Conservation (phyloP, 92 coral and sea anemone genomes). For the Parazoanthus darwini region DNA sequence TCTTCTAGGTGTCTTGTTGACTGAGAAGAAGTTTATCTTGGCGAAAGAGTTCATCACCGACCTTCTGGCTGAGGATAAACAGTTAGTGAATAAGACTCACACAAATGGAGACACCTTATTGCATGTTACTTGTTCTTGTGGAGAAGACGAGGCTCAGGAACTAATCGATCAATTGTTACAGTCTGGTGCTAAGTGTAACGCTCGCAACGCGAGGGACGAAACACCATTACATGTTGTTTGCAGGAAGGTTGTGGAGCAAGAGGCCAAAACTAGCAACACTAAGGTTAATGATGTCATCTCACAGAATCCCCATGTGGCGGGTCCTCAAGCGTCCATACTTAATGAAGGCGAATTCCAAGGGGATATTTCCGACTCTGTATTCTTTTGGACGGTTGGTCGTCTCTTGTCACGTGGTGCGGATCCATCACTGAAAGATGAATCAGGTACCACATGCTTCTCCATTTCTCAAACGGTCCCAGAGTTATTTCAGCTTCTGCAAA, state of each 20-base stretch:
- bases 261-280: background rate
- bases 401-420: conserved; percentile 33
- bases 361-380: conserved; percentile 4
- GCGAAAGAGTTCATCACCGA: background rate
- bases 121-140: conserved; percentile 13
- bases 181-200: conserved; percentile 37
- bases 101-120: conserved; percentile 10
- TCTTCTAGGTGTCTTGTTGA: background rate
- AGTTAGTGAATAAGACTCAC: conserved; percentile 14
- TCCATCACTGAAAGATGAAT: conserved; percentile 17
- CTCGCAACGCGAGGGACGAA: conserved; percentile 24
- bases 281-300: background rate
- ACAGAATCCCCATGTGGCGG: background rate
- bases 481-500: background rate
- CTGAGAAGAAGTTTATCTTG: background rate
- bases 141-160: conserved; percentile 27
- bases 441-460: background rate
- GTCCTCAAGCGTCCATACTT: background rate
- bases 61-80: background rate
- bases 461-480: conserved; percentile 2
- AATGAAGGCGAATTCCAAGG: conserved; percentile 1
- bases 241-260: conserved; percentile 5
- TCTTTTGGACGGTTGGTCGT: conserved; percentile 44
- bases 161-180: conserved; percentile 21
- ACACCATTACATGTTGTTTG: conserved; percentile 40